These are phyloP conservation scores for Poecilia latipinna DNA, from an alignment of 2,113 vertebrate species.

Conservation along the genomic window DNA sequence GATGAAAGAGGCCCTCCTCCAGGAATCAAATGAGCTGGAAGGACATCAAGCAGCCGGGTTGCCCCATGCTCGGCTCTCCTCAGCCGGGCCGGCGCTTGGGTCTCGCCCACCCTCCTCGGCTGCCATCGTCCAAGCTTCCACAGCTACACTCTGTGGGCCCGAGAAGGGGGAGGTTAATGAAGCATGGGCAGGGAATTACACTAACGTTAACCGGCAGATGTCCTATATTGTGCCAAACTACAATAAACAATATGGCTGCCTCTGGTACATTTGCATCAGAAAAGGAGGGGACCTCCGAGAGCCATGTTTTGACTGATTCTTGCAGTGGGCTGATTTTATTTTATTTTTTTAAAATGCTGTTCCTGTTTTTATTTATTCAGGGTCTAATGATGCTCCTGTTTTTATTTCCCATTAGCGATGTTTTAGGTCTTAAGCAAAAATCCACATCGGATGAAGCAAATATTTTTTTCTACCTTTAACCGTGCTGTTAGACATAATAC, in stretches of 20 bases:
- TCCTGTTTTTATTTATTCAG: slow-evolving; percentile 47
- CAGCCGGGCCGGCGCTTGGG: slow-evolving; percentile 73
- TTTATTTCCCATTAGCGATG: slow-evolving; percentile 38
- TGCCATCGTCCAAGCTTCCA: slow-evolving; percentile 60
- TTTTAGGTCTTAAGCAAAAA: not conserved
- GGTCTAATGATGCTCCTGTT: slow-evolving; percentile 59
- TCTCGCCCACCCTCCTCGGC: slow-evolving; percentile 68
- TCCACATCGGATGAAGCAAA: not conserved
- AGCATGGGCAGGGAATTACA: slow-evolving; percentile 89
- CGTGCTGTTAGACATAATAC: not conserved
- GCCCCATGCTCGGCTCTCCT: slow-evolving; percentile 81
- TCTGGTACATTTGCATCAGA: slow-evolving; percentile 81
- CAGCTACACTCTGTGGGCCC: slow-evolving; percentile 84
- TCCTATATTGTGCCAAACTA: slow-evolving; percentile 81
- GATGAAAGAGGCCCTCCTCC: slow-evolving; percentile 86
- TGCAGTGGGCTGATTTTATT: slow-evolving; percentile 41
- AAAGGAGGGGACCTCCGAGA: slow-evolving; percentile 77
- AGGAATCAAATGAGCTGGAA: slow-evolving; percentile 93
- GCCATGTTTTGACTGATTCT: slow-evolving; percentile 80
- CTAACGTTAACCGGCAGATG: slow-evolving; percentile 85
- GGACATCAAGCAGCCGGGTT: slow-evolving; percentile 86
- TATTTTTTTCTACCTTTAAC: not conserved
- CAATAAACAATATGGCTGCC: slow-evolving; percentile 85
- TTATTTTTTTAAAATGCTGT: too few species aligned
- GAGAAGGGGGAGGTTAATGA: slow-evolving; percentile 88